Evolutionary conservation across 2,888 invertebrate species (phyloP).

Genomic region (Lucinisca nassula): DNA sequence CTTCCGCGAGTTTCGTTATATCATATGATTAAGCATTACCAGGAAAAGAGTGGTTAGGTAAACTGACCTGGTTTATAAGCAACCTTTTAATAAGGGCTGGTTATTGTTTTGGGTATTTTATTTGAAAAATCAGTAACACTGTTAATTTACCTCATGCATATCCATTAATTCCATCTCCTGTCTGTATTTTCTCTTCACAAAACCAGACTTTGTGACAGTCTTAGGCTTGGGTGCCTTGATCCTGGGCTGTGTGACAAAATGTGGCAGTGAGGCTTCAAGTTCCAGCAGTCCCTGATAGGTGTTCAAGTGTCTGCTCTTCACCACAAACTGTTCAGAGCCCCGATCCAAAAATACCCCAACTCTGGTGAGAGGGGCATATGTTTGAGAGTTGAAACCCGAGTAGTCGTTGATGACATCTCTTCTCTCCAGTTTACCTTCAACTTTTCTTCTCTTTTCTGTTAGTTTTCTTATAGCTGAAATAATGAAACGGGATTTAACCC

Average conservation of each 20-base stretch:
- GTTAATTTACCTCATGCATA: slow-evolving; percentile 86
- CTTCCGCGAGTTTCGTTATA: too few relatives aligned
- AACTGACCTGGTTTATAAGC: too few relatives aligned
- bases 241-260: slow-evolving; percentile 85
- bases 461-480: slow-evolving; percentile 86
- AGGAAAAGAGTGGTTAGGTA: too few relatives aligned
- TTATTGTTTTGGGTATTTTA: too few relatives aligned
- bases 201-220: slow-evolving; percentile 86
- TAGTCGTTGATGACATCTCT: slow-evolving; percentile 86
- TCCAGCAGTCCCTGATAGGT: slow-evolving; percentile 87
- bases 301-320: slow-evolving; percentile 86
- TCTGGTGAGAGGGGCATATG: slow-evolving; percentile 87
- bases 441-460: slow-evolving; percentile 82
- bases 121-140: too few relatives aligned
- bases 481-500: too few relatives aligned
- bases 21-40: too few relatives aligned
- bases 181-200: slow-evolving; percentile 86
- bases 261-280: slow-evolving; percentile 87
- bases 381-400: slow-evolving; percentile 84
- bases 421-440: slow-evolving; percentile 83
- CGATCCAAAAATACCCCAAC: slow-evolving; percentile 88
- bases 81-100: too few relatives aligned
- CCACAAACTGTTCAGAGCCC: slow-evolving; percentile 87
- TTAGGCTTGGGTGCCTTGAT: slow-evolving; percentile 86
- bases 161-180: slow-evolving; percentile 86